phyloP scores from a whole-genome alignment of 1,140 invertebrate species.

The Bradysia coprophila region DNA sequence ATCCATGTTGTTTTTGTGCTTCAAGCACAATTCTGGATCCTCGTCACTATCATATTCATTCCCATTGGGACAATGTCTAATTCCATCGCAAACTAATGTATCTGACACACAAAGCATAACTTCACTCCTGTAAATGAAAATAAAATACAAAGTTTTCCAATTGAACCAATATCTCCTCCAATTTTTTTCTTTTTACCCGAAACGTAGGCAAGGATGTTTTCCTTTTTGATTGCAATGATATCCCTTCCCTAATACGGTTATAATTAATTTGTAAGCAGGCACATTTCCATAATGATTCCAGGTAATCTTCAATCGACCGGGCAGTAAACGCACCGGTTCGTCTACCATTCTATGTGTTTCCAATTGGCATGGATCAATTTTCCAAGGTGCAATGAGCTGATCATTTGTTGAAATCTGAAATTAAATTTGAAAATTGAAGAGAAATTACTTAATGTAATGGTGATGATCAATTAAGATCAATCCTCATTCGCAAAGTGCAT shows the following conservation, averaged over 20 bases:
- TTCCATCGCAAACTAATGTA: conserved; percentile 36
- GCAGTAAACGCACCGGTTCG: conserved; percentile 20
- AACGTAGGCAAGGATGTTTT: conserved; percentile 19
- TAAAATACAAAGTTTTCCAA: neutral
- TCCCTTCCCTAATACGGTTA: conserved; percentile 20
- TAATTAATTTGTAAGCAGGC: conserved; percentile 19
- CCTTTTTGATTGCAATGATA: conserved; percentile 16
- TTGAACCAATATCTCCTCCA: neutral
- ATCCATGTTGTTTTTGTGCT: neutral
- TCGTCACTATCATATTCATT: conserved; percentile 30
- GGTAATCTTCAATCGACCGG: conserved; percentile 16
- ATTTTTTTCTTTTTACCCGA: conserved; percentile 13
- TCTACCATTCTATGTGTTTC: conserved; percentile 14
- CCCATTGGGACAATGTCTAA: conserved; percentile 35
- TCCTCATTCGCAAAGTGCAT: no score
- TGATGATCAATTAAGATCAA: no score
- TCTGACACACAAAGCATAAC: conserved; percentile 34
- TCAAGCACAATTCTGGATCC: conserved; percentile 24
- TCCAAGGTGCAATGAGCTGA: conserved; percentile 19
- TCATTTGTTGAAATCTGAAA: conserved; percentile 19
- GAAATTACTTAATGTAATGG: no score
- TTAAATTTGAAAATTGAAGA: no score
- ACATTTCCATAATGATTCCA: conserved; percentile 17
- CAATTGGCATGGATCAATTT: conserved; percentile 20
- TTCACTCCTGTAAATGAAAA: conserved; percentile 12